Evolutionary conservation across 2,113 vertebrate species (phyloP).

Genomic region (Eulacestoma nigropectus): DNA sequence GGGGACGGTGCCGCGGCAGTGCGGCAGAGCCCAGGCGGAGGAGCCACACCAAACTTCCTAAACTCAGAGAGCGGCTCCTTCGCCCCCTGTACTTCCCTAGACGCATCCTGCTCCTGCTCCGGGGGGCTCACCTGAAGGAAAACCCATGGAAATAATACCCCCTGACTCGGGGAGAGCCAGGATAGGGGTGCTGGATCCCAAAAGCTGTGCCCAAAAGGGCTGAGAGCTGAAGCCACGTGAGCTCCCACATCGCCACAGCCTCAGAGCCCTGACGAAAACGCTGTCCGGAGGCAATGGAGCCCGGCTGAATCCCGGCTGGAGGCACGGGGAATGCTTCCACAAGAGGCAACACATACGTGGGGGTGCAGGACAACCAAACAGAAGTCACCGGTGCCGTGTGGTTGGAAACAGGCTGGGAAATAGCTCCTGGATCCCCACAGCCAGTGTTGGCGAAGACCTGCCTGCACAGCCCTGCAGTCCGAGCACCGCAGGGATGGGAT

Average conservation of each 20-base stretch:
- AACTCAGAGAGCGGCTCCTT: neutral
- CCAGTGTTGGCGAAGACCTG: neutral
- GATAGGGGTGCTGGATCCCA: fast-evolving
- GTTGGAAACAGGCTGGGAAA: neutral
- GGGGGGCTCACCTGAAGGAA: neutral
- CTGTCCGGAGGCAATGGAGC: fast-evolving
- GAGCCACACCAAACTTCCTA: neutral
- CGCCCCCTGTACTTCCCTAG: fast-evolving
- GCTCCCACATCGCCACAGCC: neutral
- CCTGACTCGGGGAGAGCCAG: neutral
- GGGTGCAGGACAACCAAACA: neutral
- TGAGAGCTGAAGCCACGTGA: fast-evolving
- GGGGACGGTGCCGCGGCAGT: fast-evolving
- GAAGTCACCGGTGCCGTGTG: fast-evolving
- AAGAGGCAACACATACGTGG: fast-evolving
- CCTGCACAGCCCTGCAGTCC: fast-evolving
- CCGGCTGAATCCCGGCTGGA: fast-evolving
- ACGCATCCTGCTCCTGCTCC: neutral
- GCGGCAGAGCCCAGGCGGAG: fast-evolving
- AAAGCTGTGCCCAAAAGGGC: fast-evolving
- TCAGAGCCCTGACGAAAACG: fast-evolving
- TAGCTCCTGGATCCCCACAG: neutral
- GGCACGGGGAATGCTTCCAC: neutral
- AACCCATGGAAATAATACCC: neutral
- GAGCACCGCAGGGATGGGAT: fast-evolving